phyloP scores from a whole-genome alignment of 2,888 invertebrate genomes.

The Drosophila barbarae region DNA sequence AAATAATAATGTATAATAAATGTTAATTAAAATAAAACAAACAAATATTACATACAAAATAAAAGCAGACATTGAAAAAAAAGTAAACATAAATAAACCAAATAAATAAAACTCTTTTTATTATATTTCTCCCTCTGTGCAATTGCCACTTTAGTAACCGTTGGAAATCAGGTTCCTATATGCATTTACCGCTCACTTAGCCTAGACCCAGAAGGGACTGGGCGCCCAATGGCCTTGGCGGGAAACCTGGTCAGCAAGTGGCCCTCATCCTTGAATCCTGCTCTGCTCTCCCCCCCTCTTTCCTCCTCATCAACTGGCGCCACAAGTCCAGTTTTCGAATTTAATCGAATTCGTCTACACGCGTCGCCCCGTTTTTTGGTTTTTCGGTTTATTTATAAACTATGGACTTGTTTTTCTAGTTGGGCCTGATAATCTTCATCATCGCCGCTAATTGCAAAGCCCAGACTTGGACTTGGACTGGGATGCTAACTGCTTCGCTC shows the following conservation, averaged over 20 bases:
- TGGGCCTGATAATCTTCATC: slow-evolving; percentile 65
- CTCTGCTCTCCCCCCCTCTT: neutral
- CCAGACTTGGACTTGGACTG: slow-evolving; percentile 31
- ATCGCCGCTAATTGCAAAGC: slow-evolving; percentile 40
- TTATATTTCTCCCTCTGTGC: neutral
- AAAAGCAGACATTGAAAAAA: no score
- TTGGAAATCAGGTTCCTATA: slow-evolving; percentile 14
- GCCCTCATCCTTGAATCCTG: slow-evolving; percentile 7
- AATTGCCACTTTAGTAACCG: neutral
- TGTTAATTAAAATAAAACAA: neutral
- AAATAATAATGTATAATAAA: neutral
- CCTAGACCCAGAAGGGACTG: slow-evolving; percentile 41
- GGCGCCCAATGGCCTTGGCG: slow-evolving; percentile 24
- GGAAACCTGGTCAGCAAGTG: slow-evolving; percentile 13
- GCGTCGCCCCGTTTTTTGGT: slow-evolving; percentile 39
- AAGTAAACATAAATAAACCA: neutral
- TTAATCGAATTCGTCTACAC: slow-evolving; percentile 27
- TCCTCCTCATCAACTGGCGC: neutral
- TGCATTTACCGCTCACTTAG: slow-evolving; percentile 19
- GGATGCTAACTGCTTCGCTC: slow-evolving; percentile 10
- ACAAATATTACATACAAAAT: neutral
- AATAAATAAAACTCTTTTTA: neutral
- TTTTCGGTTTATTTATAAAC: slow-evolving; percentile 59
- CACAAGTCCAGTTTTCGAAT: slow-evolving; percentile 23
- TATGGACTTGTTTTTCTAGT: slow-evolving; percentile 70